Evolutionary conservation across 1,140 invertebrate species (phyloP).

Genomic region (Drosophila elegans): DNA sequence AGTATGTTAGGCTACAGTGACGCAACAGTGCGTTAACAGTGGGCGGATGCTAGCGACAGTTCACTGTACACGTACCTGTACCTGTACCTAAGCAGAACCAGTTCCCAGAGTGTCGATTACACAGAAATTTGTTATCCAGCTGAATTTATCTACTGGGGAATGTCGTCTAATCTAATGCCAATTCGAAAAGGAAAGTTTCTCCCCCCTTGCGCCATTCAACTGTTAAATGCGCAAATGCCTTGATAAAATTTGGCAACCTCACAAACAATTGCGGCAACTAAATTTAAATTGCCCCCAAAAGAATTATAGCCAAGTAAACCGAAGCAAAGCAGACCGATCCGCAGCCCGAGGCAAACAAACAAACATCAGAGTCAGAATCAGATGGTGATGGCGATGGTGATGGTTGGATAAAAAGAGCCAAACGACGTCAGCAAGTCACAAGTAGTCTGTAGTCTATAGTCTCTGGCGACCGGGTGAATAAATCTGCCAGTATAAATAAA

Average conservation of each 20-base stretch:
- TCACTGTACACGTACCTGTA: constrained; percentile 1
- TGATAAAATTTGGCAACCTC: constrained; percentile 53
- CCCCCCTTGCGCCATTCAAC: not conserved
- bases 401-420: constrained; percentile 44
- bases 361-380: constrained; percentile 13
- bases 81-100: constrained; percentile 15
- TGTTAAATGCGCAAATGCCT: constrained; percentile 37
- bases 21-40: constrained; percentile 10
- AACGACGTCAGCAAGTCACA: constrained; percentile 62
- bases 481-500: constrained; percentile 59
- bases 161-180: constrained; percentile 31
- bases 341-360: constrained; percentile 12
- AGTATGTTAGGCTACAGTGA: not conserved
- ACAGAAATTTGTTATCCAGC: constrained; percentile 15
- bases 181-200: constrained; percentile 37
- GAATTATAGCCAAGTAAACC: constrained; percentile 49
- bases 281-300: constrained; percentile 51
- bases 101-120: constrained; percentile 39
- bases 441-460: constrained; percentile 5
- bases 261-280: constrained; percentile 53
- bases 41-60: not conserved
- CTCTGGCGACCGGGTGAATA: constrained; percentile 22
- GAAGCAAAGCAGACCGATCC: constrained; percentile 2
- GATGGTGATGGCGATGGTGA: not conserved
- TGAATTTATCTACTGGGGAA: constrained; percentile 20